Conservation (phyloP, 2,888 invertebrate species). For the Drosophila longiperda region DNA sequence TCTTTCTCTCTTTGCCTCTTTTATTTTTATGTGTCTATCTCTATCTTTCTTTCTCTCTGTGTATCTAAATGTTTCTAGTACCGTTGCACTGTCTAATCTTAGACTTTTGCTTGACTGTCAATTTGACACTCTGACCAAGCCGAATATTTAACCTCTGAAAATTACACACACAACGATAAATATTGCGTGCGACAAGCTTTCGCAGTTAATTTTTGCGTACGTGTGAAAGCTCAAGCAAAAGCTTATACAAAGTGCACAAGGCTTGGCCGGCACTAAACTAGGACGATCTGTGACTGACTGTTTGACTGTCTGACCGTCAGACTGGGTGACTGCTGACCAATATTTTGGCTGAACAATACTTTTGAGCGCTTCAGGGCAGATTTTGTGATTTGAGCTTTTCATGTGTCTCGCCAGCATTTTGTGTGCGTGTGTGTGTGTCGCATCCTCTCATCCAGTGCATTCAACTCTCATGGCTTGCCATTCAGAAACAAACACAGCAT, state of each 20-base stretch:
- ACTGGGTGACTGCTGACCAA: constrained; percentile 36
- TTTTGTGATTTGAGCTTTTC: constrained; percentile 28
- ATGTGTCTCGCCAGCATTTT: constrained; percentile 54
- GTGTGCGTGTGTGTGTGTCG: constrained; percentile 49
- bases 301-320: neutral
- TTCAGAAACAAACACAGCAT: constrained; percentile 36
- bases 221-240: constrained; percentile 3
- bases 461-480: constrained; percentile 51
- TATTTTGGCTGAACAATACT: constrained; percentile 26
- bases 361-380: constrained; percentile 12
- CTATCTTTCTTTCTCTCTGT: constrained; percentile 7
- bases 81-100: constrained; percentile 6
- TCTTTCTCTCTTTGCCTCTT: constrained; percentile 26
- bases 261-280: neutral
- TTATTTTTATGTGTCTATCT: constrained; percentile 24
- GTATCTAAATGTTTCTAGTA: neutral
- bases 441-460: constrained; percentile 70
- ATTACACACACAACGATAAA: neutral
- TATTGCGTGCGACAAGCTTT: neutral
- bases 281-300: neutral
- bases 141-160: constrained; percentile 31
- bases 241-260: neutral
- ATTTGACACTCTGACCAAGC: neutral
- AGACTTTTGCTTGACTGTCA: constrained; percentile 23
- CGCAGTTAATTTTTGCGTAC: neutral